A percentile compares a stretch with the other conserved stretches of the same genome.
These are phyloP conservation scores for Danionella cerebrum DNA, from an alignment of 2,113 vertebrate species.

Conservation along the genomic window DNA sequence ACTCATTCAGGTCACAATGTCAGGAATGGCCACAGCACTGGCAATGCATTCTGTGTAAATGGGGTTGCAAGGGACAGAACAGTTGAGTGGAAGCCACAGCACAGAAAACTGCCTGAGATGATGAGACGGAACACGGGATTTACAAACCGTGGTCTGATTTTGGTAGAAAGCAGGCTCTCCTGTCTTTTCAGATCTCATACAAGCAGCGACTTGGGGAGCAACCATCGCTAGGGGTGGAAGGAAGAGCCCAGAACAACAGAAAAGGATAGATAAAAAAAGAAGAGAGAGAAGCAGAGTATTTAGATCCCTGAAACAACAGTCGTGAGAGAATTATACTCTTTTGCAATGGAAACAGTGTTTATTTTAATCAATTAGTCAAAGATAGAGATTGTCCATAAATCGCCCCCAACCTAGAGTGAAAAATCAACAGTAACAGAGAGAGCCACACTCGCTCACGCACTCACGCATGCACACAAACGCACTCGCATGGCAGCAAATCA, in stretches of 20 bases:
- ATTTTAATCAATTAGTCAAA: conserved; percentile 68
- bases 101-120: conserved; percentile 55
- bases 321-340: conserved; percentile 81
- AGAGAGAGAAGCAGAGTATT: conserved; percentile 87
- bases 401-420: conserved; percentile 78
- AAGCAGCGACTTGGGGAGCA: conserved; percentile 97
- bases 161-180: conserved; percentile 97
- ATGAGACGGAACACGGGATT: conserved; percentile 80
- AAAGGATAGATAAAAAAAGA: conserved; percentile 47
- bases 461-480: conserved; percentile 68
- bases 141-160: conserved; percentile 99
- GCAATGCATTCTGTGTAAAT: conserved; percentile 68
- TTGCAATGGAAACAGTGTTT: conserved; percentile 93
- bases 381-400: conserved; percentile 90
- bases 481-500: conserved; percentile 55
- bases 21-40: conserved; percentile 30
- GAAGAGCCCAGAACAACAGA: conserved; percentile 64
- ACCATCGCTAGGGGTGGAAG: conserved; percentile 83
- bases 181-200: conserved; percentile 98
- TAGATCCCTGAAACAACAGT: conserved; percentile 70
- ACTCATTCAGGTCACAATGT: conserved; percentile 28
- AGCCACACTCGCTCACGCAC: conserved; percentile 55
- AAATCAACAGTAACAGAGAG: conserved; percentile 73
- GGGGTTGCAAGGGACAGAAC: conserved; percentile 69
- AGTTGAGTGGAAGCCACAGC: conserved; percentile 75